Evolutionary conservation across 2,113 vertebrate species (phyloP), one percentile per base, ranked within the genome.

Genomic region (Rhizomys pruinosus): DNA sequence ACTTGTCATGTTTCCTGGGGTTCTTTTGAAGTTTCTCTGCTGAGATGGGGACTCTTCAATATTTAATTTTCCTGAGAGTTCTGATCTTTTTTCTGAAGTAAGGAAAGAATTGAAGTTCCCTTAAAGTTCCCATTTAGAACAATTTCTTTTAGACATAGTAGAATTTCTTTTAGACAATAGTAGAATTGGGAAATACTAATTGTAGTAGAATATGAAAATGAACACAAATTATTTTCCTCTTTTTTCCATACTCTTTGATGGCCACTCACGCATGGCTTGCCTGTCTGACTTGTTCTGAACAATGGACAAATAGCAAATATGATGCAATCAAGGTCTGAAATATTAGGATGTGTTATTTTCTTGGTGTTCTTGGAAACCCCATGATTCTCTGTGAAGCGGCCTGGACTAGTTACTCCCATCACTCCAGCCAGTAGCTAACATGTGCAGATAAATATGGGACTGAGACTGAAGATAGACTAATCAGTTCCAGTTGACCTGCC

Each of bases 1-100:
- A 82, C 52, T 29, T 84, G 73, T 37, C 73, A 68, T 22, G 72
- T 55, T 87, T 94, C 90, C 71, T 87, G 61, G 91, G 27, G 10
- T 57, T 81, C 37, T 90, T 88, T 77, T 63, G 22, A 95, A 68
- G 5, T 57, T 84, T 44, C 59, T 91, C 59, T 66, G 25, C 66
- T 86, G 22, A 95, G 68, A 25, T 74, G 19, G 34, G 2, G 37
- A 68, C 63, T 80, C 52, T 42, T 76, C 77, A 82, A 73, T 61
- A 78, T 96, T 81, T 78, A 85, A 80, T 77, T 87, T 96, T 86
- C 39, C 39, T 34, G 12, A 29, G 5, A 13, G 59, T 84, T 37
- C 72, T 44, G 9, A 76, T 89, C 23, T 71, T 84, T 52, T 82
- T 47, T 85, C 84, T 89, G 76, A 94, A 85, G 84, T 63, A 44